These are phyloP conservation scores for Accipiter virgatus DNA, from an alignment of 2,113 vertebrate species.

Conservation along the genomic window DNA sequence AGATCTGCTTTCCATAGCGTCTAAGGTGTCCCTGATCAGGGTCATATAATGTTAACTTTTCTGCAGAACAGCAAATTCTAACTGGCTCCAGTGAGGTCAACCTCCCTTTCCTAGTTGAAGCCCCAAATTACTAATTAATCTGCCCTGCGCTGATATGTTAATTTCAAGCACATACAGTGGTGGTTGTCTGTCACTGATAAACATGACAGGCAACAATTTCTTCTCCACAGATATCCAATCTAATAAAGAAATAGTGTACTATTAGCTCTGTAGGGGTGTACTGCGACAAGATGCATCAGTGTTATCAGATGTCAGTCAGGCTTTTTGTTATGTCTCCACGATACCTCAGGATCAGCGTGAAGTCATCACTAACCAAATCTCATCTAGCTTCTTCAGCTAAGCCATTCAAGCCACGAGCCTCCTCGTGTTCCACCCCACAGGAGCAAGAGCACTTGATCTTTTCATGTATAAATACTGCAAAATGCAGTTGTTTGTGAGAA, in stretches of 20 bases:
- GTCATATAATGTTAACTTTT: fast-evolving
- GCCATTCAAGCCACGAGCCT: neutral
- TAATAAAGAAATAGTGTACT: neutral
- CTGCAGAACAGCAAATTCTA: neutral
- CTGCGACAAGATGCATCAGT: neutral
- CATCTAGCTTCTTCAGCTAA: neutral
- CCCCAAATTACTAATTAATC: neutral
- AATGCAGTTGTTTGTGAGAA: neutral
- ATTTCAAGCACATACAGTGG: neutral
- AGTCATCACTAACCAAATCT: neutral
- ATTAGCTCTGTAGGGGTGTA: neutral
- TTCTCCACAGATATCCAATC: neutral
- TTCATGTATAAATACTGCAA: neutral
- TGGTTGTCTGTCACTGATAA: neutral
- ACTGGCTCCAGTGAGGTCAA: neutral
- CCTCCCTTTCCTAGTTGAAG: neutral
- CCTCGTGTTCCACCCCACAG: neutral
- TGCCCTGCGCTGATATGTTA: neutral
- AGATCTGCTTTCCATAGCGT: neutral
- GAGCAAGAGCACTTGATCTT: neutral
- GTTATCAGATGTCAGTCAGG: neutral
- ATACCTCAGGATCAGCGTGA: neutral
- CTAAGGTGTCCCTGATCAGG: too few relatives aligned
- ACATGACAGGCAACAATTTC: neutral
- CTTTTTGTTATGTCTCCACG: neutral